phyloP scores from a whole-genome alignment of 2,113 vertebrate species.

The Etheostoma cragini region DNA sequence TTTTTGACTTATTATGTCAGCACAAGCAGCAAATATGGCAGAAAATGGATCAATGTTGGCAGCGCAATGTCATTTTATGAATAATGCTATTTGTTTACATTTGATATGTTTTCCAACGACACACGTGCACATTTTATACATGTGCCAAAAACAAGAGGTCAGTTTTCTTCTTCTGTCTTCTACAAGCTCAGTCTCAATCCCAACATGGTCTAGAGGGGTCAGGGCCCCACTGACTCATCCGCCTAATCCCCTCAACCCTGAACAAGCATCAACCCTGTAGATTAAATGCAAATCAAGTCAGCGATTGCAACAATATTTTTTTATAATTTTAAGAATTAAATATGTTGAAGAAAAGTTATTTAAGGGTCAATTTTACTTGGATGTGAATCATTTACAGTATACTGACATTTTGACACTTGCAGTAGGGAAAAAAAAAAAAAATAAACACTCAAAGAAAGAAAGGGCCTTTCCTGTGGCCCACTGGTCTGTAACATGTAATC shows the following conservation, averaged over 20 bases:
- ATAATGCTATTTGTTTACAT: not conserved
- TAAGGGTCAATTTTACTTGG: not conserved
- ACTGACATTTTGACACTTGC: not conserved
- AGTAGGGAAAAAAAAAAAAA: not conserved
- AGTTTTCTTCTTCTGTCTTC: no score
- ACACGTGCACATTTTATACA: not conserved
- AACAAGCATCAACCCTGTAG: not conserved
- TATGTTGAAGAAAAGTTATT: not conserved
- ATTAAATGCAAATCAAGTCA: not conserved
- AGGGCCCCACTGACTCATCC: no score
- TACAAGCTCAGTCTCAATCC: not conserved
- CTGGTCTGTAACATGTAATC: constrained; percentile 2
- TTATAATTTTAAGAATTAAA: not conserved
- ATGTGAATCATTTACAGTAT: not conserved
- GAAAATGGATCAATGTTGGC: not conserved
- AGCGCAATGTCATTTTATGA: not conserved
- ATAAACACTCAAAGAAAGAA: not conserved
- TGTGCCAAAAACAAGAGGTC: not conserved
- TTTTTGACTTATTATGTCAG: not conserved
- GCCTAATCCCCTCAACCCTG: no score
- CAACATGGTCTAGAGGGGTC: not conserved
- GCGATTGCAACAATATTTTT: not conserved
- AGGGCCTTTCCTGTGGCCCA: not conserved
- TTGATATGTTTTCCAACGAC: no score
- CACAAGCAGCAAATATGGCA: not conserved